phyloP scores from a whole-genome alignment of 2,113 vertebrate genomes.

The Suricata suricatta region DNA sequence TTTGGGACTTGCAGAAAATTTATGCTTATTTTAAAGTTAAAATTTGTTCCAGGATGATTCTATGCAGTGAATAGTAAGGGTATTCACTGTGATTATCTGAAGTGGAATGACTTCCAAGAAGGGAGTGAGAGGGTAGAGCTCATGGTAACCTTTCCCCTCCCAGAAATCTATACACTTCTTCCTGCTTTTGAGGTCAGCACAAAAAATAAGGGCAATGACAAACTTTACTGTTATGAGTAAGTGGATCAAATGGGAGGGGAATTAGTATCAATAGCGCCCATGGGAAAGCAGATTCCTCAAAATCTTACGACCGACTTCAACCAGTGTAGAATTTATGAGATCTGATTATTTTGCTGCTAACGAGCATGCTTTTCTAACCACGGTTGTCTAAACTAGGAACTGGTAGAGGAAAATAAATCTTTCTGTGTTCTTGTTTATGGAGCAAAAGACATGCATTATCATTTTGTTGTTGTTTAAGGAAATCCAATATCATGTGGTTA shows the following conservation, averaged over 20 bases:
- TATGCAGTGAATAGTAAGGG: background rate
- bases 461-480: background rate
- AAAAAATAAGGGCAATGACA: background rate
- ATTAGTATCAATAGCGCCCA: background rate
- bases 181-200: background rate
- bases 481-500: background rate
- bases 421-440: background rate
- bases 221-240: background rate
- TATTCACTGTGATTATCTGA: background rate
- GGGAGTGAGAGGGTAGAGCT: rapidly evolving
- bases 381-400: background rate
- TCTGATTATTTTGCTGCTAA: background rate
- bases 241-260: background rate
- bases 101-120: background rate
- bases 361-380: background rate
- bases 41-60: background rate
- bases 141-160: background rate
- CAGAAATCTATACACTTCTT: background rate
- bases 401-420: background rate
- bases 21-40: constrained; percentile 34
- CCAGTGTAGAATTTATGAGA: background rate
- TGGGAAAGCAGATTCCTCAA: background rate
- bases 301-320: background rate
- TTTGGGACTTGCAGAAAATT: background rate
- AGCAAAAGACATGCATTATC: background rate